These are phyloP conservation scores for Chionodraco myersi DNA, from an alignment of 2,113 vertebrate genomes.

Conservation along the genomic window DNA sequence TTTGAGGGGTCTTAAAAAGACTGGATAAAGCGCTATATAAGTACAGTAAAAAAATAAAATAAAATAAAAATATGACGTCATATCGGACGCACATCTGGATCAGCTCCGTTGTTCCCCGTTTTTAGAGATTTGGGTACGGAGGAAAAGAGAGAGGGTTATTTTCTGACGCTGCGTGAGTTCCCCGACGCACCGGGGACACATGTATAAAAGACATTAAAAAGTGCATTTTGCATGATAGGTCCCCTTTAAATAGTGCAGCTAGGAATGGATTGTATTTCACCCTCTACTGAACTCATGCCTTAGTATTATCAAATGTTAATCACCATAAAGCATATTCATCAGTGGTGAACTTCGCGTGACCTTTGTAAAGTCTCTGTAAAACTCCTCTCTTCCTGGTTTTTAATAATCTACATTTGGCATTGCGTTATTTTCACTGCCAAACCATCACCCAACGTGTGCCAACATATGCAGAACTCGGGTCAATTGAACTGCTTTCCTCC, in stretches of 20 bases:
- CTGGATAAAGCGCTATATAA: too few species aligned
- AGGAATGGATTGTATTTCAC: not conserved
- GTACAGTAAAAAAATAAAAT: too few species aligned
- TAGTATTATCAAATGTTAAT: conserved; percentile 5
- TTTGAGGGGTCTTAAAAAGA: too few species aligned
- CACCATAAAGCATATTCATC: conserved; percentile 14
- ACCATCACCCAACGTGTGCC: not conserved
- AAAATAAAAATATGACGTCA: too few species aligned
- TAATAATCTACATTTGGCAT: not conserved
- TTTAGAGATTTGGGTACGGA: too few species aligned
- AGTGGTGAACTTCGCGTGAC: not conserved
- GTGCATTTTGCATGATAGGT: too few species aligned
- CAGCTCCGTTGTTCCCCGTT: too few species aligned
- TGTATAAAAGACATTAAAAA: too few species aligned
- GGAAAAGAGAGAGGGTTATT: too few species aligned
- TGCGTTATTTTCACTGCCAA: not conserved
- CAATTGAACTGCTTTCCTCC: conserved; percentile 15
- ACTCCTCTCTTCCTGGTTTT: not conserved
- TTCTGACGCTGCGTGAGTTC: too few species aligned
- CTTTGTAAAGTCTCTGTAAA: conserved; percentile 17
- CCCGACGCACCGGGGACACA: too few species aligned
- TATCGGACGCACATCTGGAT: too few species aligned
- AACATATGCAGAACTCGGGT: conserved; percentile 1
- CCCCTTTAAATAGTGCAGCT: not conserved
- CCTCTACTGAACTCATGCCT: not conserved